Percentiles rank a stretch among this genome's conserved stretches.
phyloP scores from a whole-genome alignment of 2,888 invertebrate genomes.

The Dorcus parallelipipedus region DNA sequence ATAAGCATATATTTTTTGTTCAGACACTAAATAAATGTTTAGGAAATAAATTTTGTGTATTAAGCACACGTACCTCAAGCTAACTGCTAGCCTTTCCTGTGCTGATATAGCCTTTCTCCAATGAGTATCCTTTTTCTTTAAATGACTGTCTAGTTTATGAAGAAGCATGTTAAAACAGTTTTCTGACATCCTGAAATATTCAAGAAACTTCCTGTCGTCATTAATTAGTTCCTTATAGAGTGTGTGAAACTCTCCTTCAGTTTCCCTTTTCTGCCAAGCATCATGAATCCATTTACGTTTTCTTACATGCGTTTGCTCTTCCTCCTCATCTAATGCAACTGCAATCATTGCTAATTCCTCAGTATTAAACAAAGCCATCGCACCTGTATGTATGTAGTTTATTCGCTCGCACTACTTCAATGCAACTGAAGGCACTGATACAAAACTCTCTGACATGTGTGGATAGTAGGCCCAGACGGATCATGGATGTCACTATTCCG shows the following conservation, averaged over 20 bases:
- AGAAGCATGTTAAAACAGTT: no score
- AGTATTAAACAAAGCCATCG: no score
- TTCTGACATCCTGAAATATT: no score
- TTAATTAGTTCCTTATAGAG: no score
- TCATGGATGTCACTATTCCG: not conserved
- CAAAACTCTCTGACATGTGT: not conserved
- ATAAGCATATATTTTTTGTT: not conserved
- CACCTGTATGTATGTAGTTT: not conserved
- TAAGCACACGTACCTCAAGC: conserved; percentile 15
- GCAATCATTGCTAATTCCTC: conserved; percentile 1
- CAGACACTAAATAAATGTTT: not conserved
- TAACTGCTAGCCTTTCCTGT: conserved; percentile 7
- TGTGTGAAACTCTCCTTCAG: no score
- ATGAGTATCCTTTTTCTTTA: no score
- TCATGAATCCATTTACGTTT: conserved; percentile 20
- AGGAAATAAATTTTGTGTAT: not conserved
- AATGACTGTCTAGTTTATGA: no score
- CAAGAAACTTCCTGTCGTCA: no score
- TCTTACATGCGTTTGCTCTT: conserved; percentile 5
- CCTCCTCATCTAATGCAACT: conserved; percentile 14
- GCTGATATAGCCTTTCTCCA: no score
- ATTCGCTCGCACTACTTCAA: not conserved
- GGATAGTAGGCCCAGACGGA: not conserved
- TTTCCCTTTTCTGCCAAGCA: conserved; percentile 2
- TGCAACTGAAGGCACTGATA: not conserved